Conservation (phyloP, 2,888 invertebrate species). For the Octonoba sinensis region DNA sequence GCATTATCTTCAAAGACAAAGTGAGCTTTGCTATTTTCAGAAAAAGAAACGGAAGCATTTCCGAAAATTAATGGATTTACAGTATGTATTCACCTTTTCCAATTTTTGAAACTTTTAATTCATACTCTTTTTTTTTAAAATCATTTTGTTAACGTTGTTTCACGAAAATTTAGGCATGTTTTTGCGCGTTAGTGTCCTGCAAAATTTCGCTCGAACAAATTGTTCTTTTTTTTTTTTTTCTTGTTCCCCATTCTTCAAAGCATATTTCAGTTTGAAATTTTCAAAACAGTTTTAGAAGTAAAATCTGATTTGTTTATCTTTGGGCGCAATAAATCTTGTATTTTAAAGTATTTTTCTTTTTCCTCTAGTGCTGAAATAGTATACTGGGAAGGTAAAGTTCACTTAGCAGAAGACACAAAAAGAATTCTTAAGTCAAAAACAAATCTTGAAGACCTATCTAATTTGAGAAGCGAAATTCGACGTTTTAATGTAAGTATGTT, state of each 20-base stretch:
- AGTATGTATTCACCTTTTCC: conserved; percentile 24
- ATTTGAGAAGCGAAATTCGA: conserved; percentile 48
- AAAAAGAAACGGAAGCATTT: conserved; percentile 42
- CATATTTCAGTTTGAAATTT: no score
- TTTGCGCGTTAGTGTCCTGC: no score
- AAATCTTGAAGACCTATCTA: conserved; percentile 16
- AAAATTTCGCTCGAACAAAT: no score
- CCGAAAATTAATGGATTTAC: conserved; percentile 25
- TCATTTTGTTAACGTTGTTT: no score
- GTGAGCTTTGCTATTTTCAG: conserved; percentile 27
- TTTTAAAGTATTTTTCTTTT: not conserved
- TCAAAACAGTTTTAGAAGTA: no score
- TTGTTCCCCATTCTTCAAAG: no score
- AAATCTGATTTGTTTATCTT: no score
- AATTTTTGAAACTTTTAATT: no score
- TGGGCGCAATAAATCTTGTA: no score
- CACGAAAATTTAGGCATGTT: no score
- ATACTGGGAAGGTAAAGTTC: conserved; percentile 52
- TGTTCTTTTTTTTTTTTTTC: no score
- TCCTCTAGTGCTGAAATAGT: conserved; percentile 26
- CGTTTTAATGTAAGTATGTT: conserved; percentile 33
- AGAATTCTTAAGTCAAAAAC: conserved; percentile 40
- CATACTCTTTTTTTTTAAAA: no score
- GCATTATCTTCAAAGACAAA: conserved; percentile 36
- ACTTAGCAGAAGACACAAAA: conserved; percentile 47